These are phyloP conservation scores for Sinocyclocheilus maitianheensis DNA, from an alignment of 2,113 vertebrate genomes.

Conservation along the genomic window DNA sequence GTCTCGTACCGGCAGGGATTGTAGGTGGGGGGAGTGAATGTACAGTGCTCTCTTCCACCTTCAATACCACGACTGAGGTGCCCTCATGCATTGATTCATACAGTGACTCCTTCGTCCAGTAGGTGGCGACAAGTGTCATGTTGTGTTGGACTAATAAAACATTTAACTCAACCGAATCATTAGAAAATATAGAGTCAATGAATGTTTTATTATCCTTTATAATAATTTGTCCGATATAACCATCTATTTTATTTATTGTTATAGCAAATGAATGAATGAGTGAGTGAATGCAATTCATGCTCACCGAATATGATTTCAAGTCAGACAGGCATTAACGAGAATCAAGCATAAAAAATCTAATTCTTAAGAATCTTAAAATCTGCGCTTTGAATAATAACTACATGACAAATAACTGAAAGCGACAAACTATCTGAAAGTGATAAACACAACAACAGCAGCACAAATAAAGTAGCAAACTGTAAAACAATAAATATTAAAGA, in stretches of 20 bases:
- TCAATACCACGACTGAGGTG: too few relatives aligned
- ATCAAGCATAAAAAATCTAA: too few relatives aligned
- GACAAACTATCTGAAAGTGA: neutral
- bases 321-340: too few relatives aligned
- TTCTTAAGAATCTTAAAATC: too few relatives aligned
- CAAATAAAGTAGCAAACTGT: neutral
- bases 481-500: neutral
- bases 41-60: too few relatives aligned
- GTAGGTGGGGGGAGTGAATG: too few relatives aligned
- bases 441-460: neutral
- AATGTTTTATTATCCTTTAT: neutral
- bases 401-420: neutral
- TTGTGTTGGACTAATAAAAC: neutral
- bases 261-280: too few relatives aligned
- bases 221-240: neutral
- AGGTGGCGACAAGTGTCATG: neutral
- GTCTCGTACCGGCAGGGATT: too few relatives aligned
- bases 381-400: too few relatives aligned
- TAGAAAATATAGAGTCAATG: neutral
- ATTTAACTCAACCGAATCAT: neutral
- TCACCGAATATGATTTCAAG: too few relatives aligned
- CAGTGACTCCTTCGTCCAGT: neutral
- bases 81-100: neutral
- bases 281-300: too few relatives aligned
- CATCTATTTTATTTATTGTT: neutral